Percentiles rank a stretch among this genome's conserved stretches.
Evolutionary conservation across 2,888 invertebrate genomes (phyloP).

Genomic region (Scaptomyza tumidula): DNA sequence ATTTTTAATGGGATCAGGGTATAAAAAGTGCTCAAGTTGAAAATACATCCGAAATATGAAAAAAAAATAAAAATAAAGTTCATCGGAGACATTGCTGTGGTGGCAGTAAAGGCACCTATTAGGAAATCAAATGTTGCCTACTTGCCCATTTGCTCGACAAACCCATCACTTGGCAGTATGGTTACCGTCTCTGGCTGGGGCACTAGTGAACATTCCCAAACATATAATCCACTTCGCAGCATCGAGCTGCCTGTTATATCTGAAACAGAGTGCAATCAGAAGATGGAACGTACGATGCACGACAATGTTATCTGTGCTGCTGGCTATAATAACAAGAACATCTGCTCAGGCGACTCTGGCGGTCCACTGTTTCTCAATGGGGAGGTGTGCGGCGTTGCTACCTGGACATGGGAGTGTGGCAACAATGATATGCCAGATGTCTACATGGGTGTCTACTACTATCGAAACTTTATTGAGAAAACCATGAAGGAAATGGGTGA

Average conservation of each 20-base stretch:
- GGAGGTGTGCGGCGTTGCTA: conserved; percentile 47
- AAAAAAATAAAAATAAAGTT: conserved; percentile 8
- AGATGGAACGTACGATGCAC: conserved; percentile 35
- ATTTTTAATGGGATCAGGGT: too few species aligned
- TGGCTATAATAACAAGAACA: conserved; percentile 21
- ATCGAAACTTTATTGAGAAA: conserved; percentile 24
- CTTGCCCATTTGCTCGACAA: conserved; percentile 21
- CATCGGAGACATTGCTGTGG: conserved; percentile 51
- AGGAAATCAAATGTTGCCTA: conserved; percentile 9
- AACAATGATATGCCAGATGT: conserved; percentile 39
- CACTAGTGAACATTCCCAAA: neutral
- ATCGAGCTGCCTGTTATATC: conserved; percentile 29
- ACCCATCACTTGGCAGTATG: neutral
- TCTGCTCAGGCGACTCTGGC: conserved; percentile 58
- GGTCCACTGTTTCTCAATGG: conserved; percentile 34
- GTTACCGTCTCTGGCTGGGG: conserved; percentile 53
- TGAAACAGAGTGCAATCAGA: conserved; percentile 5
- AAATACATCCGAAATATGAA: conserved; percentile 28
- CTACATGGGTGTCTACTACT: conserved; percentile 37
- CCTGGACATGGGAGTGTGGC: conserved; percentile 46
- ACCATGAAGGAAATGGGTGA: conserved; percentile 14
- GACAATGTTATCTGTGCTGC: conserved; percentile 42
- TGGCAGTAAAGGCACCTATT: conserved; percentile 1
- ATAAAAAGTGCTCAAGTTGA: conserved; percentile 1
- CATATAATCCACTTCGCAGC: neutral